Conservation (phyloP, 2,113 vertebrate genomes). For the Antigone vipio region DNA sequence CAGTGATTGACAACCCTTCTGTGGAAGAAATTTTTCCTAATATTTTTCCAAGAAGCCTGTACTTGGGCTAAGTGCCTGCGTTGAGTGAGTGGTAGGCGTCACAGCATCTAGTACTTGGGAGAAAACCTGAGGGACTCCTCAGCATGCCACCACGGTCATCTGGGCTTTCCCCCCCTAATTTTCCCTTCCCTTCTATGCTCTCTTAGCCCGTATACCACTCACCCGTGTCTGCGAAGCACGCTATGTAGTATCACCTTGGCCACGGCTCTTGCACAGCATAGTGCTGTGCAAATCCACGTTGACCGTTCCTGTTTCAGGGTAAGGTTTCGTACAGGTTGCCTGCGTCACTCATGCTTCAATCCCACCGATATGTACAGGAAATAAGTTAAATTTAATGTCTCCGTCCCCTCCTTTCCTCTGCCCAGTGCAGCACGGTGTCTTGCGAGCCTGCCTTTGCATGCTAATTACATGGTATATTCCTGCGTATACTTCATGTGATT, state of each 20-base stretch:
- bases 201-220: not conserved
- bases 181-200: not conserved
- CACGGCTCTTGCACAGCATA: not conserved
- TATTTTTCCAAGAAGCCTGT: not conserved
- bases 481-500: fast-evolving
- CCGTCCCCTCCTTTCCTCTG: not conserved
- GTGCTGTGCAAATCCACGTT: not conserved
- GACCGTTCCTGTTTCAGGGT: not conserved
- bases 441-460: not conserved
- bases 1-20: not conserved
- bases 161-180: not conserved
- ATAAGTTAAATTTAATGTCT: too few species aligned
- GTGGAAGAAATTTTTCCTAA: not conserved
- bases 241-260: too few species aligned
- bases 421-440: not conserved
- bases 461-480: not conserved
- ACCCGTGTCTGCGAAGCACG: too few species aligned
- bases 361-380: not conserved
- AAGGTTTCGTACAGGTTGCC: not conserved
- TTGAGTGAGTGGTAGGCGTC: not conserved
- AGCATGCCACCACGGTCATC: too few species aligned
- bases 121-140: not conserved
- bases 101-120: not conserved
- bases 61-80: not conserved
- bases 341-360: fast-evolving